These are phyloP conservation scores for Tillus elongatus DNA, from an alignment of 2,888 invertebrate genomes.

Conservation along the genomic window DNA sequence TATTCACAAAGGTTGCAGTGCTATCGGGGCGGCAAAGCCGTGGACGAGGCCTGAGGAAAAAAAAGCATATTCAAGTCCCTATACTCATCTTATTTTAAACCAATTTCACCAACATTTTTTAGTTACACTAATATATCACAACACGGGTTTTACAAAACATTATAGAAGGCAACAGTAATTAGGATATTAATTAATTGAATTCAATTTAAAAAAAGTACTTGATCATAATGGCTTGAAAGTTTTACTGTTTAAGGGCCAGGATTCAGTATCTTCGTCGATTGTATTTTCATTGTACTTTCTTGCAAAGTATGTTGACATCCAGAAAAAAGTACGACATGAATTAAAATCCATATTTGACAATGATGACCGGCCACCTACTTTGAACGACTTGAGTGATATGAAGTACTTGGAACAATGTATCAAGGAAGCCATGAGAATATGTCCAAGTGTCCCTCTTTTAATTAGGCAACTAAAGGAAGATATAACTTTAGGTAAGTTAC, in stretches of 20 bases:
- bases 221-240: too few relatives aligned
- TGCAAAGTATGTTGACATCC: conserved; percentile 46
- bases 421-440: conserved; percentile 57
- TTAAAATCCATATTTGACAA: conserved; percentile 43
- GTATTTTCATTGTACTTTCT: conserved; percentile 49
- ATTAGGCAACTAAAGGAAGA: conserved; percentile 50
- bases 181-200: too few relatives aligned
- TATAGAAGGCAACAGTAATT: too few relatives aligned
- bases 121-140: too few relatives aligned
- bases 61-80: too few relatives aligned
- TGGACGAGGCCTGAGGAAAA: too few relatives aligned
- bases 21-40: too few relatives aligned
- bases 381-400: conserved; percentile 54
- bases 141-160: too few relatives aligned
- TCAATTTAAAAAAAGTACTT: too few relatives aligned
- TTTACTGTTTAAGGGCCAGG: conserved; percentile 50
- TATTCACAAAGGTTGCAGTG: too few relatives aligned
- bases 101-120: too few relatives aligned
- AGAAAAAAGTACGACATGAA: conserved; percentile 45
- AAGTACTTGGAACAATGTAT: conserved; percentile 61
- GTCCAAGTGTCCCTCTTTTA: conserved; percentile 60
- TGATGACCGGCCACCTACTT: conserved; percentile 43
- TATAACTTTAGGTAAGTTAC: conserved; percentile 50
- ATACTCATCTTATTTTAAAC: too few relatives aligned
- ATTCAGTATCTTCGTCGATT: conserved; percentile 50